These are phyloP conservation scores for Nothocercus nigrocapillus DNA, from an alignment of 2,113 vertebrate genomes.

Conservation along the genomic window DNA sequence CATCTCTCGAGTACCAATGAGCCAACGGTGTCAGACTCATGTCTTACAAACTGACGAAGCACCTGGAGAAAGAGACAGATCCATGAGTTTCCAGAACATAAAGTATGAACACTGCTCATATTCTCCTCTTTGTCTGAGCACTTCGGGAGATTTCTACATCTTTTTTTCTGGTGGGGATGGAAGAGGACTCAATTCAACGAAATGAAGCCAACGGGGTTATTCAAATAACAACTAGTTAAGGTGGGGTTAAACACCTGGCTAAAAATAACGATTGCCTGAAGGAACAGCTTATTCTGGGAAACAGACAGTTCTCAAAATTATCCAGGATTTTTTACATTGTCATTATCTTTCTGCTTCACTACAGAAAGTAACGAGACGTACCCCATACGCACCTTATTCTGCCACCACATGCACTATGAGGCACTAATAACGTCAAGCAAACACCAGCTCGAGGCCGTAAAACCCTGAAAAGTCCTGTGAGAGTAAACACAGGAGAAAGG, in stretches of 20 bases:
- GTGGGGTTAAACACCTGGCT: neutral
- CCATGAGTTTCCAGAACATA: neutral
- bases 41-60: conserved; percentile 83
- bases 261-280: neutral
- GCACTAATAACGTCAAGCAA: neutral
- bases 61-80: conserved; percentile 74
- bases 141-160: neutral
- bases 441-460: neutral
- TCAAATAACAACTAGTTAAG: neutral
- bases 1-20: conserved; percentile 89
- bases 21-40: conserved; percentile 73
- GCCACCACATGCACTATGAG: rapidly evolving
- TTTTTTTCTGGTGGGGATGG: rapidly evolving
- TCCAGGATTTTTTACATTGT: neutral
- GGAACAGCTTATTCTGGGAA: neutral
- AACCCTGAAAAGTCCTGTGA: rapidly evolving
- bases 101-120: rapidly evolving
- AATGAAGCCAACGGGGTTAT: neutral
- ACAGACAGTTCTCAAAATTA: neutral
- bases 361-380: neutral
- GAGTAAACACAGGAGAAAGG: rapidly evolving
- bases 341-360: neutral
- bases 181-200: neutral
- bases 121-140: rapidly evolving
- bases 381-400: rapidly evolving